phyloP scores from a whole-genome alignment of 2,113 vertebrate genomes.

The Calypte anna region DNA sequence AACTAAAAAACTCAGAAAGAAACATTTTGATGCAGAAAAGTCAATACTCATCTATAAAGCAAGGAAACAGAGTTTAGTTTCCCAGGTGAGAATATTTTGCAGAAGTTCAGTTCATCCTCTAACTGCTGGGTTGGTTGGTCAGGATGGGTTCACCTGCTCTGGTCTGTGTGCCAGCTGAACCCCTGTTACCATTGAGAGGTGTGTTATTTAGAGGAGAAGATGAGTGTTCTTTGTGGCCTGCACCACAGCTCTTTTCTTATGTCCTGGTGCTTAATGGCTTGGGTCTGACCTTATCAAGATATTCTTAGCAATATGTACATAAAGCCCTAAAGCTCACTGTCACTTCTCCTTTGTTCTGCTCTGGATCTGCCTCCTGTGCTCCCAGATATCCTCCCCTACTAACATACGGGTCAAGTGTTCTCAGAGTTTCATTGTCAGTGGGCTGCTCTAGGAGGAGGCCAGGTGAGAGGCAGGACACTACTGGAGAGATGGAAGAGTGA shows the following conservation, averaged over 20 bases:
- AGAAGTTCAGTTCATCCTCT: not conserved
- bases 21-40: not conserved
- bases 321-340: not conserved
- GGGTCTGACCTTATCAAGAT: not conserved
- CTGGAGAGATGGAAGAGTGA: fast-evolving
- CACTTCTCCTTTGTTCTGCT: not conserved
- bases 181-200: fast-evolving
- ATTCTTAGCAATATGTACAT: not conserved
- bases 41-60: not conserved
- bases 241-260: not conserved
- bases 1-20: not conserved
- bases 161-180: not conserved
- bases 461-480: not conserved
- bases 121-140: fast-evolving
- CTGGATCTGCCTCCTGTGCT: not conserved
- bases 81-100: not conserved
- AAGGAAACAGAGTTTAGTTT: not conserved
- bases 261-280: not conserved
- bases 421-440: not conserved
- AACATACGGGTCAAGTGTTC: fast-evolving
- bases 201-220: not conserved
- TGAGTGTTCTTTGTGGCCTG: not conserved
- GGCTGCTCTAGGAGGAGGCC: not conserved
- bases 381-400: not conserved
- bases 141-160: not conserved